These are phyloP conservation scores for Hippocampus guttulatus DNA, from an alignment of 2,113 vertebrate genomes.

Conservation along the genomic window DNA sequence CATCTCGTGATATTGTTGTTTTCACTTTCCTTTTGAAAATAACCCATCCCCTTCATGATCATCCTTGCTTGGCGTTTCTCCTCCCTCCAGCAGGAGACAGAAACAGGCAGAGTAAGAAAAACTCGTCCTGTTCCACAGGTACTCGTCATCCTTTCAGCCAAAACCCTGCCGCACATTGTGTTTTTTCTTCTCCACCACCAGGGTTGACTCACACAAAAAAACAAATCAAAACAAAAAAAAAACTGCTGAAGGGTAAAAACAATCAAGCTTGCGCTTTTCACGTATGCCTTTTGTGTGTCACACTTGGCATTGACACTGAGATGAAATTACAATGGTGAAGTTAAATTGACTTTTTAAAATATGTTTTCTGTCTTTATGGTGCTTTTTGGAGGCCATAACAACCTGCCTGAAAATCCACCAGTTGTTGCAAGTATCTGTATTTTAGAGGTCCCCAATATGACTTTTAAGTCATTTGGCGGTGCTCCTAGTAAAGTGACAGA, in stretches of 20 bases:
- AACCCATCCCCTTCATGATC: conserved; percentile 65
- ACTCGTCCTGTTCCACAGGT: conserved; percentile 80
- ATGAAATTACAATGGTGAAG: not conserved
- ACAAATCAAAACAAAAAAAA: not conserved
- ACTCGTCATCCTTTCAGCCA: conserved; percentile 61
- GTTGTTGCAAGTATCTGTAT: too few relatives aligned
- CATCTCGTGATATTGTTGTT: conserved; percentile 6
- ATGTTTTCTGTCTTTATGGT: too few relatives aligned
- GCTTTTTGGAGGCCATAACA: too few relatives aligned
- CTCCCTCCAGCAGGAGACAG: conserved; percentile 82
- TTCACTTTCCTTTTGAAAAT: conserved; percentile 24
- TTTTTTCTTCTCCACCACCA: conserved; percentile 12
- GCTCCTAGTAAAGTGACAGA: too few relatives aligned
- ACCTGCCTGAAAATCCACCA: too few relatives aligned
- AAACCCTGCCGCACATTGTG: conserved; percentile 15
- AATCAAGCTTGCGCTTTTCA: not conserved
- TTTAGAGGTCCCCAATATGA: too few relatives aligned
- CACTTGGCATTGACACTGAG: not conserved
- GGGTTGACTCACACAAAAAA: not conserved
- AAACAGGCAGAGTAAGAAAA: conserved; percentile 83
- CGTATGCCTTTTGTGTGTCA: not conserved
- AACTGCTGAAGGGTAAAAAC: conserved; percentile 20
- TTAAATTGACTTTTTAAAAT: not conserved
- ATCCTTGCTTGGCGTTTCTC: conserved; percentile 54
- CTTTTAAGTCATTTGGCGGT: too few relatives aligned